Evolutionary conservation across 2,113 vertebrate species (phyloP).

Genomic region (Patagioenas fasciata): DNA sequence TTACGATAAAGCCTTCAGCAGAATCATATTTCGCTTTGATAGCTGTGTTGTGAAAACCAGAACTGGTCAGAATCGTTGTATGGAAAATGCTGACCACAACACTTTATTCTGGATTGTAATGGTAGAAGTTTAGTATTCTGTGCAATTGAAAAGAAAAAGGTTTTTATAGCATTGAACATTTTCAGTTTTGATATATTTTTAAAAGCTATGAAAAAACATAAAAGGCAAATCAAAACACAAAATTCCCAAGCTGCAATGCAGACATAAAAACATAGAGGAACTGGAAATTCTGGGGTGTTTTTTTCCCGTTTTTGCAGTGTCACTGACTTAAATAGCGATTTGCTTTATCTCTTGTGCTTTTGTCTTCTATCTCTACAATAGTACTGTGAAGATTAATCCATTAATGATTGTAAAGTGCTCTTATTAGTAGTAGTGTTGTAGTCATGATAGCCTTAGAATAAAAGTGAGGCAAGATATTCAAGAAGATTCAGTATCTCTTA

Average conservation of each 20-base stretch:
- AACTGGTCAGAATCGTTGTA: not conserved
- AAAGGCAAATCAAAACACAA: not conserved
- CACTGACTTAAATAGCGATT: not conserved
- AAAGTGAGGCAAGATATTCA: slow-evolving; percentile 30
- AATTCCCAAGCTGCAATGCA: not conserved
- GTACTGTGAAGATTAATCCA: slow-evolving; percentile 44
- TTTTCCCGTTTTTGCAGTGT: not conserved
- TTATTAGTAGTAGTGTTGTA: not conserved
- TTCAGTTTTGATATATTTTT: not conserved
- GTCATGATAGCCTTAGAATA: not conserved
- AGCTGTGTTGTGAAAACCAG: not conserved
- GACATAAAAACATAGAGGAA: not conserved
- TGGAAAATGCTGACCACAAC: not conserved
- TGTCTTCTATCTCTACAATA: slow-evolving; percentile 28
- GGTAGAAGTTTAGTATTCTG: not conserved
- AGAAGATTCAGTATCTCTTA: slow-evolving; percentile 12
- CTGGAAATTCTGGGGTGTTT: not conserved
- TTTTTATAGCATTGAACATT: not conserved
- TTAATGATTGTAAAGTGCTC: slow-evolving; percentile 39
- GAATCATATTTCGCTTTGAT: not conserved
- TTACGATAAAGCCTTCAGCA: not conserved
- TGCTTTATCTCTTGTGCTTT: slow-evolving; percentile 45
- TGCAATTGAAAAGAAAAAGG: not conserved
- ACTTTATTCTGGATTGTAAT: not conserved
- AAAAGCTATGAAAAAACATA: not conserved